phyloP scores from a whole-genome alignment of 2,113 vertebrate genomes.

The Athene cunicularia region DNA sequence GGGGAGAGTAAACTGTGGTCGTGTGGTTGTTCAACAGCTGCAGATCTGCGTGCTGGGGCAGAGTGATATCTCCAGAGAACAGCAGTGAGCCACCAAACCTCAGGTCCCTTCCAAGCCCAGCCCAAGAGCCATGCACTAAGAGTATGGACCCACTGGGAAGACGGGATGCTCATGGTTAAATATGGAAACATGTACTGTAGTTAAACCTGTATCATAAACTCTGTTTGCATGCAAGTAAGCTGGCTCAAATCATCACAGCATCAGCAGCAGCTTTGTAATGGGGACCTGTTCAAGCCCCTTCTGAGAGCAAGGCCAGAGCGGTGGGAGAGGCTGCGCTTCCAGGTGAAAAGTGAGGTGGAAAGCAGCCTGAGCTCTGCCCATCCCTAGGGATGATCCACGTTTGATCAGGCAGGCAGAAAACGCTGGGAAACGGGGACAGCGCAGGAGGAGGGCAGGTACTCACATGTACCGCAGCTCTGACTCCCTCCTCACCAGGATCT shows the following conservation, averaged over 20 bases:
- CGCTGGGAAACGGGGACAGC: rapidly evolving
- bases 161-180: rapidly evolving
- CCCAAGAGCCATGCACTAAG: not conserved
- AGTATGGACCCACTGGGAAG: not conserved
- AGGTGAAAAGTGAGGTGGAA: not conserved
- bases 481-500: slow-evolving; percentile 86
- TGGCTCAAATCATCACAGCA: not conserved
- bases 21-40: not conserved
- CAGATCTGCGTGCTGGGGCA: not conserved
- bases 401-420: not conserved
- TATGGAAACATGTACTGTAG: not conserved
- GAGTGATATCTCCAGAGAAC: not conserved
- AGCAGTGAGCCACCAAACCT: not conserved
- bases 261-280: not conserved
- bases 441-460: slow-evolving; percentile 22
- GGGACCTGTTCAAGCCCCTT: rapidly evolving
- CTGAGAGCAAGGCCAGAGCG: rapidly evolving
- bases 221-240: no score
- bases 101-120: not conserved
- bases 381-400: rapidly evolving
- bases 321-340: not conserved
- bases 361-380: not conserved
- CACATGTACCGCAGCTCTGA: slow-evolving; percentile 90
- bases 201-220: not conserved
- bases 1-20: not conserved